These are phyloP conservation scores for Drosophila fulvimacula DNA, from an alignment of 2,888 invertebrate species.

Conservation along the genomic window DNA sequence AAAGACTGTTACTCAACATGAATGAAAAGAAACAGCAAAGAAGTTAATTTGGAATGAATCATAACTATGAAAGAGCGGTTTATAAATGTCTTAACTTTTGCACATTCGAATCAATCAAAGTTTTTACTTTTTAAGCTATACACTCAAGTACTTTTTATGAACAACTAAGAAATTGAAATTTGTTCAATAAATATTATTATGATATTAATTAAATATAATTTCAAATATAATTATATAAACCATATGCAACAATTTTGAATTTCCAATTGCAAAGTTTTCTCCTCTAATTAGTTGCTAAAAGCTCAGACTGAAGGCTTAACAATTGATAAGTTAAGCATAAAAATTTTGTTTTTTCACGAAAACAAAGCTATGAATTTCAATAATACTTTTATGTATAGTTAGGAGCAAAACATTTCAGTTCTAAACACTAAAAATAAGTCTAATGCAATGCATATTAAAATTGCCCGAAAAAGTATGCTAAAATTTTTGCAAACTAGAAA, in stretches of 20 bases:
- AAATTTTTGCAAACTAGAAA: not conserved
- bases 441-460: not conserved
- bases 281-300: not conserved
- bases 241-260: too few relatives aligned
- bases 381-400: not conserved
- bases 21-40: not conserved
- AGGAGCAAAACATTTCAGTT: not conserved
- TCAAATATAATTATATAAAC: too few relatives aligned
- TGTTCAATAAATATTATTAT: too few relatives aligned
- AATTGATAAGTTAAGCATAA: not conserved
- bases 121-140: too few relatives aligned
- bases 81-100: not conserved
- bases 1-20: not conserved
- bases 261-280: too few relatives aligned
- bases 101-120: not conserved
- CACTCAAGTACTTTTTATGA: too few relatives aligned
- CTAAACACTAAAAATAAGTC: not conserved
- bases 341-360: not conserved
- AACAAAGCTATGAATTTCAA: not conserved
- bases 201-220: too few relatives aligned
- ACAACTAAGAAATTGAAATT: not conserved
- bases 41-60: not conserved
- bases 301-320: not conserved
- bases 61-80: too few relatives aligned
- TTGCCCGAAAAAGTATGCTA: constrained; percentile 14